Conservation (phyloP, 2,888 invertebrate species). For the Euzetes globulus region DNA sequence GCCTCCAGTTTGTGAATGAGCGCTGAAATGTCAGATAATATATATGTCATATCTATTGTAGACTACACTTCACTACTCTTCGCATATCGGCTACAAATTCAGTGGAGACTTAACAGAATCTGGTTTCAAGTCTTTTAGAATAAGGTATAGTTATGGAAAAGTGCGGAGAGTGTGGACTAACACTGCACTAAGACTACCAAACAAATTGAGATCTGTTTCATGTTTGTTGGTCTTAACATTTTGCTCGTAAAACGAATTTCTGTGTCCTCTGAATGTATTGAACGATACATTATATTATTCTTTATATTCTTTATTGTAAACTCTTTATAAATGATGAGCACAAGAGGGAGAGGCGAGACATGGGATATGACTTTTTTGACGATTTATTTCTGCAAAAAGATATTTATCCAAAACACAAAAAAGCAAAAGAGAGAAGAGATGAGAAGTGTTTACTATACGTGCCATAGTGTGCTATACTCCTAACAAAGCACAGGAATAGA, state of each 20-base stretch:
- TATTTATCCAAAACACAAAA: constrained; percentile 17
- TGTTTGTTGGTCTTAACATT: constrained; percentile 11
- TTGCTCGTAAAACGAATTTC: neutral
- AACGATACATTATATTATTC: constrained; percentile 12
- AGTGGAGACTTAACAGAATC: constrained; percentile 3
- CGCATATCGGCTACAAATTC: constrained; percentile 2
- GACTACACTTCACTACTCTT: neutral
- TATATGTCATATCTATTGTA: neutral
- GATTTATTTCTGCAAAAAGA: constrained; percentile 16
- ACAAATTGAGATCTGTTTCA: constrained; percentile 11
- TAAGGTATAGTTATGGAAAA: neutral
- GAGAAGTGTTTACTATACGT: constrained; percentile 19
- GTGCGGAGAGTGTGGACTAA: no score
- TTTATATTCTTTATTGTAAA: constrained; percentile 15
- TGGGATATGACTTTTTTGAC: constrained; percentile 23
- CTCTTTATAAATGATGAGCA: constrained; percentile 9
- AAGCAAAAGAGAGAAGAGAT: neutral
- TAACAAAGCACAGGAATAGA: neutral
- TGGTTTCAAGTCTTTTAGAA: neutral
- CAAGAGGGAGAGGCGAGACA: neutral
- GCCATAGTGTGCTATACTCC: neutral
- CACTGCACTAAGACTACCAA: neutral
- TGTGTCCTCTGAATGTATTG: neutral
- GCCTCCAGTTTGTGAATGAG: neutral
- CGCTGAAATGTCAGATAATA: neutral